phyloP scores from a whole-genome alignment of 2,113 vertebrate species.

The Oryzias melastigma region DNA sequence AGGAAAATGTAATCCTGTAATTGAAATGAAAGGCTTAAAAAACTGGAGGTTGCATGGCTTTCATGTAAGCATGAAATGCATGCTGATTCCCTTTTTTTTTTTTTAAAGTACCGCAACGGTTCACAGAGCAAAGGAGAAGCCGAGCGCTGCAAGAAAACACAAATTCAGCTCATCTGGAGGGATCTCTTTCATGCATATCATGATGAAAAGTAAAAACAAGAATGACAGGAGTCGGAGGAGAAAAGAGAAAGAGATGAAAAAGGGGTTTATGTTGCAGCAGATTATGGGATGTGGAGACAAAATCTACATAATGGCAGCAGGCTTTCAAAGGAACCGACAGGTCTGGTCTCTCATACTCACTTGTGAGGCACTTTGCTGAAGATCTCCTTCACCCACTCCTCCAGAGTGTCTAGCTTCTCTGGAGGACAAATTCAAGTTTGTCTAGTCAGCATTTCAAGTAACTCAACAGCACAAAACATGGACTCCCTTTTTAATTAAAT shows the following conservation, averaged over 20 bases:
- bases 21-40: constrained; percentile 32
- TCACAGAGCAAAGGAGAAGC: constrained; percentile 22
- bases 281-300: constrained; percentile 35
- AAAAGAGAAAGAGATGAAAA: constrained; percentile 2
- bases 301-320: constrained; percentile 30
- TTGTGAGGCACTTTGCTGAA: constrained; percentile 96
- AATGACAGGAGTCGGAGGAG: constrained; percentile 4
- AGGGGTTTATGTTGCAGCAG: constrained; percentile 52
- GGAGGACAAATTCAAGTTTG: constrained; percentile 42
- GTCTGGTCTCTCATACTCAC: constrained; percentile 76
- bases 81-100: neutral
- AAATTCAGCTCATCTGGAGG: constrained; percentile 24
- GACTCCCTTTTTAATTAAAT: no score
- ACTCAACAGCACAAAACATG: neutral
- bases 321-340: constrained; percentile 39
- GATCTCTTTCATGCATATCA: constrained; percentile 27
- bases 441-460: neutral
- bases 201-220: constrained; percentile 9
- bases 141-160: constrained; percentile 13
- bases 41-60: constrained; percentile 30
- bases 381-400: constrained; percentile 95
- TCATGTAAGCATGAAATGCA: constrained; percentile 10
- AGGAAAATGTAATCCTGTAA: constrained; percentile 39
- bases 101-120: neutral
- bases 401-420: constrained; percentile 95